A percentile compares a stretch with the other conserved stretches of the same genome.
These are phyloP conservation scores for Sander vitreus DNA, from an alignment of 2,113 vertebrate species.

Conservation along the genomic window DNA sequence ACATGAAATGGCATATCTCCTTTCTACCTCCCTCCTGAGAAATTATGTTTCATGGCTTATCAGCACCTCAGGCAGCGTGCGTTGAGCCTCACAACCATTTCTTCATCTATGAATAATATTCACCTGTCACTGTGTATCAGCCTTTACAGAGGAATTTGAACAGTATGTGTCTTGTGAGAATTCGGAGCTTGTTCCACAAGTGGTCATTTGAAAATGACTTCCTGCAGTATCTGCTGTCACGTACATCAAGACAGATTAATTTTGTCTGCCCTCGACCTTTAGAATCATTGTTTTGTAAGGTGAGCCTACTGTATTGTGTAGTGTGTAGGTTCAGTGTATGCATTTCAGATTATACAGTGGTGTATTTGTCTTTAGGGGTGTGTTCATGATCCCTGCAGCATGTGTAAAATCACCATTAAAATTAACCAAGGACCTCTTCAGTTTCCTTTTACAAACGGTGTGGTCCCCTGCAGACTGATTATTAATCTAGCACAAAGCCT, in stretches of 20 bases:
- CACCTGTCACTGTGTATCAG: neutral
- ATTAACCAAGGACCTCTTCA: neutral
- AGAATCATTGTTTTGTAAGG: neutral
- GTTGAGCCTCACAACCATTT: constrained; percentile 1
- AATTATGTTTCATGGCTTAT: neutral
- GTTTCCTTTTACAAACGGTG: neutral
- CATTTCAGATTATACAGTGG: neutral
- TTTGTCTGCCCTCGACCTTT: neutral
- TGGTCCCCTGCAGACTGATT: neutral
- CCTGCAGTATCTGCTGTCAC: neutral
- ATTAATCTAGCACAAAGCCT: constrained; percentile 39
- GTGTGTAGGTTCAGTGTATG: neutral
- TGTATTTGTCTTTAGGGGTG: neutral
- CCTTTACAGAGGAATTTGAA: neutral
- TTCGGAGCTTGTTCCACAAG: too few relatives aligned
- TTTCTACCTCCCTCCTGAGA: neutral
- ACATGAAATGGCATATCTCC: neutral
- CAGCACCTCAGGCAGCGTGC: neutral
- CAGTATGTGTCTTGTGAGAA: neutral
- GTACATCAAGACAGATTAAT: neutral
- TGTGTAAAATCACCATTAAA: neutral
- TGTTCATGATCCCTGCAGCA: neutral
- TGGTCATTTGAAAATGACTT: neutral
- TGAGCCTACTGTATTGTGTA: neutral
- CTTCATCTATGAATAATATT: neutral